These are phyloP conservation scores for Vimba vimba DNA, from an alignment of 2,113 vertebrate species.

Conservation along the genomic window DNA sequence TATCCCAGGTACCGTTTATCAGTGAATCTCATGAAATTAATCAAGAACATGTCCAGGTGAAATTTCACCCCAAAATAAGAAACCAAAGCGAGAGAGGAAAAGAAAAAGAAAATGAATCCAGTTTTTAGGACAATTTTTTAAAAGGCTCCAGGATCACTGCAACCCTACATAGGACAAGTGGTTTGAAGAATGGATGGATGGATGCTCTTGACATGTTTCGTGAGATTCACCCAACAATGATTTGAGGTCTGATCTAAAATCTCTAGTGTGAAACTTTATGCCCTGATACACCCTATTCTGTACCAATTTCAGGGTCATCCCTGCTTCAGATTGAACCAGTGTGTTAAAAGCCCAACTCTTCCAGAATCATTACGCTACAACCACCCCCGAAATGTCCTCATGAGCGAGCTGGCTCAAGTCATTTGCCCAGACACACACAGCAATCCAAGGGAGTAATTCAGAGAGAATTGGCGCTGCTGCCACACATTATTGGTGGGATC, in stretches of 20 bases:
- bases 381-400: neutral
- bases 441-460: slow-evolving; percentile 37
- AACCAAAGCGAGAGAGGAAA: too few relatives aligned
- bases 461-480: slow-evolving; percentile 14
- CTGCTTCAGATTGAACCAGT: neutral
- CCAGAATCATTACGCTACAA: neutral
- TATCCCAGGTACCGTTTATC: neutral
- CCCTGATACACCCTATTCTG: neutral
- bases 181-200: too few relatives aligned
- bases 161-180: too few relatives aligned
- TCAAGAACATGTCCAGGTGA: neutral
- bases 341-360: neutral
- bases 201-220: neutral
- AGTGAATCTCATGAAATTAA: neutral
- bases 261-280: neutral
- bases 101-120: too few relatives aligned
- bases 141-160: too few relatives aligned
- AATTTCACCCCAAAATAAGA: neutral
- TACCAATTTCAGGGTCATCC: slow-evolving; percentile 2
- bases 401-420: neutral
- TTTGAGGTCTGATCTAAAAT: neutral
- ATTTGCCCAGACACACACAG: neutral
- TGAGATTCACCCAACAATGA: neutral
- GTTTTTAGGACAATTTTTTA: too few relatives aligned
- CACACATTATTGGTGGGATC: neutral